Evolutionary conservation across 1,140 invertebrate species (phyloP).

Genomic region (Bombus huntii): DNA sequence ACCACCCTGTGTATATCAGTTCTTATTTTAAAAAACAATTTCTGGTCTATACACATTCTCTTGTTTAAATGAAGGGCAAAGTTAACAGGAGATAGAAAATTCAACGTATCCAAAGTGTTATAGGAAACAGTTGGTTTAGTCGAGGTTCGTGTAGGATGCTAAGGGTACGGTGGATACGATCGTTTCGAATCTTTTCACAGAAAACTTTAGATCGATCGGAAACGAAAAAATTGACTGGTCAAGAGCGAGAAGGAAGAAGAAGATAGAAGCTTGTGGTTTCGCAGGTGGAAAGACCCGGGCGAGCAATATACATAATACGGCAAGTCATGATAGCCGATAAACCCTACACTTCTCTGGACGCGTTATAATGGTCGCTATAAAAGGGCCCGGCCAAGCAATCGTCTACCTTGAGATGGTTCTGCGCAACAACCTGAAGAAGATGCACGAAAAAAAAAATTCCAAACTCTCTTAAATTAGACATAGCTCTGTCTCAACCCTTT

Average conservation of each 20-base stretch:
- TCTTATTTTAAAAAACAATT: too few relatives aligned
- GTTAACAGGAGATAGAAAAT: not conserved
- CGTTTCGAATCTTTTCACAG: not conserved
- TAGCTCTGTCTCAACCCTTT: not conserved
- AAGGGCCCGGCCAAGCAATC: conserved; percentile 27
- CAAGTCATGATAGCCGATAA: conserved; percentile 66
- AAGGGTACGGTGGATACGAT: not conserved
- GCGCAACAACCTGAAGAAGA: not conserved
- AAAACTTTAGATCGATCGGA: not conserved
- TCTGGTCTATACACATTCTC: too few relatives aligned
- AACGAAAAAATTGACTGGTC: conserved; percentile 45
- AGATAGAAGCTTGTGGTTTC: conserved; percentile 34
- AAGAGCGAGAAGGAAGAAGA: conserved; percentile 9
- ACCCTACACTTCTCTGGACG: conserved; percentile 49
- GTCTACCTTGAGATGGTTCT: conserved; percentile 1
- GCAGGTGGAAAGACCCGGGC: conserved; percentile 56
- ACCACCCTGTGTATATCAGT: too few relatives aligned
- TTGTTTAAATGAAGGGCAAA: not conserved
- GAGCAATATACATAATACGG: conserved; percentile 46
- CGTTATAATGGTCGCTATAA: conserved; percentile 54
- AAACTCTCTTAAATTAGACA: not conserved
- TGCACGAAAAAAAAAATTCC: not conserved
- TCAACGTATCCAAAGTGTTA: too few relatives aligned
- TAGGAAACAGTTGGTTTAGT: not conserved
- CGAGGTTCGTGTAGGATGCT: not conserved